Percentiles rank a stretch among this genome's conserved stretches.
Conservation (phyloP, 23 tunicate genomes). For the Trididemnum miniatum region DNA sequence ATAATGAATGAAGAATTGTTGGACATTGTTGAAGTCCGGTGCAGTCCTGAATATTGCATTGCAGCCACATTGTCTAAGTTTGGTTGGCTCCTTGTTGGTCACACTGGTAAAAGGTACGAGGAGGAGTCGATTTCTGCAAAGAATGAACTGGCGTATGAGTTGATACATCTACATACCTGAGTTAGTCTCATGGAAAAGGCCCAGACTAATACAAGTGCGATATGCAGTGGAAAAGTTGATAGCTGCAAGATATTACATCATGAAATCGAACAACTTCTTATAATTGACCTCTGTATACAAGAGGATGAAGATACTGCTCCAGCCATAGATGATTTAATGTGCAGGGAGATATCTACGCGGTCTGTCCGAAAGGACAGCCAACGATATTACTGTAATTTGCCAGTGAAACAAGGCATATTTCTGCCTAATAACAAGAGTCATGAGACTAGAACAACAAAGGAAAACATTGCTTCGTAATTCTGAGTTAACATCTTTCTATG, state of each 20-base stretch:
- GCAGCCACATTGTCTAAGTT: constrained; percentile 7
- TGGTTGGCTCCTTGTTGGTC: constrained; percentile 10
- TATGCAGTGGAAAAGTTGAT: neutral
- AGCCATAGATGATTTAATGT: neutral
- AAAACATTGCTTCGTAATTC: neutral
- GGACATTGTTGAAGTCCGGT: constrained; percentile 2
- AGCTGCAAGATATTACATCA: neutral
- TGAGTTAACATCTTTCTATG: neutral
- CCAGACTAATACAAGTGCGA: neutral
- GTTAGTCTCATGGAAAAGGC: neutral
- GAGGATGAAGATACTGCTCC: constrained; percentile 12
- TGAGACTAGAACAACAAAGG: neutral
- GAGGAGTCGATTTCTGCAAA: neutral
- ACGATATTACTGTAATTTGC: neutral
- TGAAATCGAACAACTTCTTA: neutral
- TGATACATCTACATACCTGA: neutral
- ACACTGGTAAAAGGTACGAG: neutral
- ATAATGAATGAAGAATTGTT: constrained; percentile 9
- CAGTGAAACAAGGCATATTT: neutral
- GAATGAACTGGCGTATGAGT: neutral
- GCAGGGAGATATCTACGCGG: neutral
- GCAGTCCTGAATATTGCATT: neutral
- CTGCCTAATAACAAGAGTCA: neutral
- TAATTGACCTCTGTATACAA: neutral
- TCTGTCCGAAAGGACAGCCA: neutral